Evolutionary conservation across 2,888 invertebrate genomes (phyloP).

Genomic region (Volucella inflata): DNA sequence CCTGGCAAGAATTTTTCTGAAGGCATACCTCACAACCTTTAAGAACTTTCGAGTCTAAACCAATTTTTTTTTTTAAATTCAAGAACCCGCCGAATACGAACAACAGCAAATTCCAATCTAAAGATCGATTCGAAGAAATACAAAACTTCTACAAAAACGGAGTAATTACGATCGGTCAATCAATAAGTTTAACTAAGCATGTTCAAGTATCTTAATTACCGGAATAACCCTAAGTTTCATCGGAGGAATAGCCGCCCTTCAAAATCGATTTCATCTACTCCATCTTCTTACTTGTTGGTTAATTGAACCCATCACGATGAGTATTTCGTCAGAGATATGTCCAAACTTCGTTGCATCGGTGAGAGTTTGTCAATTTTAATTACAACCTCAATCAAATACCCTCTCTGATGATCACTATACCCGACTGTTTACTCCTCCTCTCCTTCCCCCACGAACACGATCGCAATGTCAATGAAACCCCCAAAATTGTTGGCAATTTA

Average conservation of each 20-base stretch:
- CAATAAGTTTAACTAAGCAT: slow-evolving; percentile 37
- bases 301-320: slow-evolving; percentile 63
- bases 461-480: slow-evolving; percentile 65
- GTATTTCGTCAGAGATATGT: slow-evolving; percentile 54
- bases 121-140: slow-evolving; percentile 51
- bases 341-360: slow-evolving; percentile 47
- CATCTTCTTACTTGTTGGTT: slow-evolving; percentile 28
- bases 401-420: slow-evolving; percentile 50
- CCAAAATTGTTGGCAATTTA: slow-evolving; percentile 70
- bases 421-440: slow-evolving; percentile 8
- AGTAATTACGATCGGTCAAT: slow-evolving; percentile 59
- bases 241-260: not conserved
- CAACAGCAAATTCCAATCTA: slow-evolving; percentile 31
- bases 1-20: too few species aligned
- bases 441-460: slow-evolving; percentile 40
- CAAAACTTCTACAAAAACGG: slow-evolving; percentile 42
- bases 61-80: slow-evolving; percentile 14
- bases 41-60: not conserved
- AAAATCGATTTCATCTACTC: slow-evolving; percentile 48
- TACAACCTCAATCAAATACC: slow-evolving; percentile 66
- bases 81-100: slow-evolving; percentile 1
- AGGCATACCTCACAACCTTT: too few species aligned
- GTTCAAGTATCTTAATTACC: slow-evolving; percentile 25
- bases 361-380: slow-evolving; percentile 75
- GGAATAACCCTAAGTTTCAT: slow-evolving; percentile 45